Evolutionary conservation across 2,113 vertebrate genomes (phyloP), one percentile per base, ranked within the genome.

Genomic region (Seriola quinqueradiata): DNA sequence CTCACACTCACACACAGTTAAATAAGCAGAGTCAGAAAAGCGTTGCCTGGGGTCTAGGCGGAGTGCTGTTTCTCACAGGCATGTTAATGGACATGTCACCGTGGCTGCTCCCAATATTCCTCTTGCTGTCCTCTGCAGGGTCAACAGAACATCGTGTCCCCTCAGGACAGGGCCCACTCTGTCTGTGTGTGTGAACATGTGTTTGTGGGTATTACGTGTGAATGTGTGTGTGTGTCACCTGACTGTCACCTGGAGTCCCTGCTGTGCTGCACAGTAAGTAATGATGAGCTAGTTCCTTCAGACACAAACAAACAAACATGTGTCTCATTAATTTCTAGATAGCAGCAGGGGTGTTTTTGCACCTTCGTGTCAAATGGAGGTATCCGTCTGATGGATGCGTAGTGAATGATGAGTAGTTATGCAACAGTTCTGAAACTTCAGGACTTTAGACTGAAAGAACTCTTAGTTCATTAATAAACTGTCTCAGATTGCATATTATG

Each of bases 51-150:
- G 88, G 72, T 89, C 40, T 63, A 48, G 40, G 75, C 3, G 6
- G 60, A 55, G 73, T 71, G 52, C 69, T 1, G 61, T 85, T 93
- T 93, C 86, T 83, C 90, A 85, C 75, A 64, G 58, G 48, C 82
- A 73, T 69, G 85, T 87, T 83, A 92, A 89, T 58, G 73, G 79
- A 81, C 73, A 78, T 80, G 81, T 81, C 79, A 77, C 86, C 23
- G 40, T 64, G n/a, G 58, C 65, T 50, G 80, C 75, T 68, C 52
- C 70, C 60, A 75, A 32, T 80, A 71, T 78, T 89, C 32, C 38
- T 82, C 64, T 3, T 38, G 7, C 52, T 77, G 84, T 86, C 67
- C 13, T 83, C 36, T 59, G 55, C 72, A 76, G 68, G 70, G 86
- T 91, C 84, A 89, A 83, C 83, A 84, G 61, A 86, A 80, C 79